Conservation (phyloP, 2,888 invertebrate genomes). For the Fissipunctia ypsillon region DNA sequence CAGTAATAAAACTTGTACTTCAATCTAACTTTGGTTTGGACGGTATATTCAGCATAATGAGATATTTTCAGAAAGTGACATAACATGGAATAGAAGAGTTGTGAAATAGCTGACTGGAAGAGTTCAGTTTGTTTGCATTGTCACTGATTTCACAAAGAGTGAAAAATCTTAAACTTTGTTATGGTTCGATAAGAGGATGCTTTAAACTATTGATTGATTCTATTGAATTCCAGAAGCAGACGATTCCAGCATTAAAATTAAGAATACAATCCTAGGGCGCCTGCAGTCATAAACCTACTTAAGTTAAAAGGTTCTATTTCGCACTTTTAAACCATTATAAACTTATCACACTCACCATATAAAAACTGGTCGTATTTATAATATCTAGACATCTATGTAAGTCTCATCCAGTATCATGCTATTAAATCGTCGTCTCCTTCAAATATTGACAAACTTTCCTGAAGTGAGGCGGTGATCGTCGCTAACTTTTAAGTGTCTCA, state of each 20-base stretch:
- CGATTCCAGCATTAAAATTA: too few species aligned
- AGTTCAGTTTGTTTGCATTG: background rate
- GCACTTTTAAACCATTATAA: background rate
- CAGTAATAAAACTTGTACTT: conserved; percentile 75
- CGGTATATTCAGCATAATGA: conserved; percentile 81
- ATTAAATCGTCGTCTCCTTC: conserved; percentile 61
- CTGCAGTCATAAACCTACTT: background rate
- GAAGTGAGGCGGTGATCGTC: conserved; percentile 62
- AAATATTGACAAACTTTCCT: conserved; percentile 81
- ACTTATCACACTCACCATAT: background rate
- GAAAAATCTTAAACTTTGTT: background rate
- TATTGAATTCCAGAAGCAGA: too few species aligned
- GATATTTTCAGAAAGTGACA: conserved; percentile 78
- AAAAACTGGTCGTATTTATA: conserved; percentile 7
- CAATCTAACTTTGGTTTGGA: conserved; percentile 85
- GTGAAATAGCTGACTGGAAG: background rate
- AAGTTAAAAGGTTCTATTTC: too few species aligned
- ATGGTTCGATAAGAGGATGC: background rate
- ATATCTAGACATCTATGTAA: conserved; percentile 31
- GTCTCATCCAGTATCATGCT: conserved; percentile 53
- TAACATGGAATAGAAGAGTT: conserved; percentile 39
- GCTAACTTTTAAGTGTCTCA: conserved; percentile 76
- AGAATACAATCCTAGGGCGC: too few species aligned
- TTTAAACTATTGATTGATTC: background rate
- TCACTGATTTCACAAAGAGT: background rate